phyloP scores from a whole-genome alignment of 1,140 invertebrate genomes.

The Eubasilissa regina region DNA sequence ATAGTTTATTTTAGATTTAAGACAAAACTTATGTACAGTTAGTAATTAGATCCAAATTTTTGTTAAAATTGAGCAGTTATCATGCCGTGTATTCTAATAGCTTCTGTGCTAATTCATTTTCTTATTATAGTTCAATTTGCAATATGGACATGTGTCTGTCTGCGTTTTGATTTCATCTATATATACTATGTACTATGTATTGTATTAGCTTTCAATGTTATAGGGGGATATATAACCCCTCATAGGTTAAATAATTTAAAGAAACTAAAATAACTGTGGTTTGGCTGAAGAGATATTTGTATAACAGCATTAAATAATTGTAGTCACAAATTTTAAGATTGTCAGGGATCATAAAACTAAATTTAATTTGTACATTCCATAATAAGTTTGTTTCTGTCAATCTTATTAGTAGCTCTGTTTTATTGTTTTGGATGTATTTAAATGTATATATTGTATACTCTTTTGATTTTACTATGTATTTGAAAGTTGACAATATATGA shows the following conservation, averaged over 20 bases:
- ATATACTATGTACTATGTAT: slow-evolving; percentile 55
- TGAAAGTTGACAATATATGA: slow-evolving; percentile 14
- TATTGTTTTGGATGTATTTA: slow-evolving; percentile 30
- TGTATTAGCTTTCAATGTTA: slow-evolving; percentile 70
- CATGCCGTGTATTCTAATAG: slow-evolving; percentile 65
- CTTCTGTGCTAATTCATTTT: slow-evolving; percentile 15
- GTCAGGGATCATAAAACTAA: slow-evolving; percentile 72
- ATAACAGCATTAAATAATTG: slow-evolving; percentile 43
- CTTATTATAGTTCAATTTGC: slow-evolving; percentile 54
- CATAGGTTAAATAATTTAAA: slow-evolving; percentile 61
- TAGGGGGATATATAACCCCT: slow-evolving; percentile 68
- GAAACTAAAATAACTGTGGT: slow-evolving; percentile 56
- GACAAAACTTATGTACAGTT: slow-evolving; percentile 75
- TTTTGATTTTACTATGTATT: slow-evolving; percentile 13
- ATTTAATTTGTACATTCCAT: slow-evolving; percentile 81
- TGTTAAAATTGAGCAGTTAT: slow-evolving; percentile 42
- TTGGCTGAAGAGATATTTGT: slow-evolving; percentile 53
- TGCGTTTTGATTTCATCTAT: slow-evolving; percentile 52
- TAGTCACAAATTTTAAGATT: slow-evolving; percentile 71
- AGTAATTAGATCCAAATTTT: slow-evolving; percentile 67
- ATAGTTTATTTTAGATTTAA: slow-evolving; percentile 74
- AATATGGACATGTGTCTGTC: slow-evolving; percentile 20
- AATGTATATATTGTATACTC: slow-evolving; percentile 46
- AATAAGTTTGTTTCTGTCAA: slow-evolving; percentile 72
- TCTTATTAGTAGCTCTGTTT: slow-evolving; percentile 55